A percentile compares a stretch with the other conserved stretches of the same genome.
phyloP scores from a whole-genome alignment of 1,140 invertebrate species.

The Sinonovacula constricta region DNA sequence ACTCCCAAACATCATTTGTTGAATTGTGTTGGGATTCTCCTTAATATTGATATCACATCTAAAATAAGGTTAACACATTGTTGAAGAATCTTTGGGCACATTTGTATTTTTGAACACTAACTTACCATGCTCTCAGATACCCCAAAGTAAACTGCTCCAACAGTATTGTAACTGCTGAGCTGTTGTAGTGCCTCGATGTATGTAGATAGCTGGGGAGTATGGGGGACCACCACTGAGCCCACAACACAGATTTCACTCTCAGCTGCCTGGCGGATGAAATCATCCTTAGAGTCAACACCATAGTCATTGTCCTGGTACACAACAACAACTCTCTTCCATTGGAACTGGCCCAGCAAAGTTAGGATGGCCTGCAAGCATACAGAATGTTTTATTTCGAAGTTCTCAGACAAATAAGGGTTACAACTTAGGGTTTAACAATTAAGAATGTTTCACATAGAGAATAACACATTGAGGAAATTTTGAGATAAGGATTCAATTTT shows the following conservation, averaged over 20 bases:
- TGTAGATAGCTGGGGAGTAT: conserved; percentile 11
- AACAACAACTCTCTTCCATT: conserved; percentile 77
- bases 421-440: too few relatives aligned
- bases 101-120: too few relatives aligned
- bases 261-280: conserved; percentile 61
- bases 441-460: conserved; percentile 51
- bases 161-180: conserved; percentile 48
- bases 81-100: too few relatives aligned
- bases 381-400: too few relatives aligned
- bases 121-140: too few relatives aligned
- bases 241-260: conserved; percentile 63
- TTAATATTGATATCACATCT: too few relatives aligned
- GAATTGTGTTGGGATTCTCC: too few relatives aligned
- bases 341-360: conserved; percentile 71
- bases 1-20: too few relatives aligned
- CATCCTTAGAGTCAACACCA: conserved; percentile 64
- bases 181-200: conserved; percentile 40
- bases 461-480: too few relatives aligned
- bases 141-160: conserved; percentile 63
- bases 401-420: too few relatives aligned
- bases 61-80: too few relatives aligned
- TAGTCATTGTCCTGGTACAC: conserved; percentile 73
- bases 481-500: too few relatives aligned
- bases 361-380: conserved; percentile 74
- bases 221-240: conserved; percentile 33